Percentiles rank a stretch among this genome's conserved stretches.
Evolutionary conservation across 2,797 vertebrate species (phyloP).

Genomic region (Halcyon leucocephala): DNA sequence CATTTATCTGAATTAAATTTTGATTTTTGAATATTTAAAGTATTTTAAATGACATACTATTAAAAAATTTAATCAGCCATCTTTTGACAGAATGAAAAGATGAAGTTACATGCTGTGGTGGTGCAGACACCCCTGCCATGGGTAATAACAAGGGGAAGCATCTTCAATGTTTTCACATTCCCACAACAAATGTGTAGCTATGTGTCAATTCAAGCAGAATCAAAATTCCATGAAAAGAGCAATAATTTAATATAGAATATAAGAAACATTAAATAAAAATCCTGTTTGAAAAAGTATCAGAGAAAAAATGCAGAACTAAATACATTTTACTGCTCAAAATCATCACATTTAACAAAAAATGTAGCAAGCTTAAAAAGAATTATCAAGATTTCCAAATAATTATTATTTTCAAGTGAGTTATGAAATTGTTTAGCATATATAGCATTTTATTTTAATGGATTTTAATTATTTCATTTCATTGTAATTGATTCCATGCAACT

Average conservation of each 20-base stretch:
- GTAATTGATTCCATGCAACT: not conserved
- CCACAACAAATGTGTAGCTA: not conserved
- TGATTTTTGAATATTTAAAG: not conserved
- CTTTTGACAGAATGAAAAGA: not conserved
- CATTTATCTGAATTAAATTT: not conserved
- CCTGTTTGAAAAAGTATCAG: not conserved
- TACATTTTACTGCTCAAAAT: conserved; percentile 5
- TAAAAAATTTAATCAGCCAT: not conserved
- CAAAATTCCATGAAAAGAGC: not conserved
- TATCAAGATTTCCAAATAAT: conserved; percentile 6
- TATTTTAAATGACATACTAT: not conserved
- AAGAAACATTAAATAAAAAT: conserved; percentile 9
- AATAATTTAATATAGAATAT: not conserved
- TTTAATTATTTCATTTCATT: not conserved
- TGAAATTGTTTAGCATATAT: not conserved
- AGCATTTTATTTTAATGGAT: conserved; percentile 18
- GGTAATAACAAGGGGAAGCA: no score
- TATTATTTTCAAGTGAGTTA: conserved; percentile 23
- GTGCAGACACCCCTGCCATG: no score
- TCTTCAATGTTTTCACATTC: no score
- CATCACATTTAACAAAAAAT: not conserved
- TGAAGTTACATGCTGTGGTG: not conserved
- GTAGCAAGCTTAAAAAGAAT: conserved; percentile 19
- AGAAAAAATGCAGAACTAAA: not conserved
- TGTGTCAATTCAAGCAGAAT: not conserved